Evolutionary conservation across 2,888 invertebrate genomes (phyloP).

Genomic region (Oscheius sp.): DNA sequence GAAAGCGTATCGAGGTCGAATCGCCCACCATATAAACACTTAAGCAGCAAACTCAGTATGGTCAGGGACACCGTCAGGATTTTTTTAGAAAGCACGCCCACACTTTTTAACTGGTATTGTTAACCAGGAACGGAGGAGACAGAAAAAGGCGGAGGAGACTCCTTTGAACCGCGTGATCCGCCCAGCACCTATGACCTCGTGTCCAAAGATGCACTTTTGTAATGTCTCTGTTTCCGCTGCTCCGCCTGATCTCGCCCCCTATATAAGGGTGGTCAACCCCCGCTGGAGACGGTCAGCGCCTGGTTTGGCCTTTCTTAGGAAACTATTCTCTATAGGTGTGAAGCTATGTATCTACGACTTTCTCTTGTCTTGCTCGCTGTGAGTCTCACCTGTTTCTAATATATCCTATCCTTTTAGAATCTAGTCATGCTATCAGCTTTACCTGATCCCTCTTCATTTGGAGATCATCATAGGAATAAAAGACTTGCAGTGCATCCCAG

Average conservation of each 20-base stretch:
- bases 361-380: not conserved
- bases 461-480: slow-evolving; percentile 24
- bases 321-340: slow-evolving; percentile 1
- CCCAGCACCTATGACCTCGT: slow-evolving; percentile 30
- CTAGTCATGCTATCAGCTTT: not conserved
- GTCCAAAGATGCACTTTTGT: slow-evolving; percentile 33
- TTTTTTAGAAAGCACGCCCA: too few species aligned
- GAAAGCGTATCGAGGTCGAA: too few species aligned
- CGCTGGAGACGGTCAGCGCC: slow-evolving; percentile 21
- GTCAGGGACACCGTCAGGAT: too few species aligned
- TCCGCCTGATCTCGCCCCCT: slow-evolving; percentile 31
- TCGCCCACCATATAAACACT: too few species aligned
- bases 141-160: slow-evolving; percentile 10
- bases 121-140: not conserved
- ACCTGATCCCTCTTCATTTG: not conserved
- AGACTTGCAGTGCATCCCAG: slow-evolving; percentile 53
- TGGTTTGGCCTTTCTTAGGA: slow-evolving; percentile 6
- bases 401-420: not conserved
- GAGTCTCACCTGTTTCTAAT: not conserved
- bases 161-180: slow-evolving; percentile 24
- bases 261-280: slow-evolving; percentile 18
- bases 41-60: too few species aligned
- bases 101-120: too few species aligned
- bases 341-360: slow-evolving; percentile 2
- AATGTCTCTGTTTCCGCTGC: slow-evolving; percentile 35